Evolutionary conservation across 92 coral and sea anemone species (phyloP).

Genomic region (Epizoanthus illoricatus): DNA sequence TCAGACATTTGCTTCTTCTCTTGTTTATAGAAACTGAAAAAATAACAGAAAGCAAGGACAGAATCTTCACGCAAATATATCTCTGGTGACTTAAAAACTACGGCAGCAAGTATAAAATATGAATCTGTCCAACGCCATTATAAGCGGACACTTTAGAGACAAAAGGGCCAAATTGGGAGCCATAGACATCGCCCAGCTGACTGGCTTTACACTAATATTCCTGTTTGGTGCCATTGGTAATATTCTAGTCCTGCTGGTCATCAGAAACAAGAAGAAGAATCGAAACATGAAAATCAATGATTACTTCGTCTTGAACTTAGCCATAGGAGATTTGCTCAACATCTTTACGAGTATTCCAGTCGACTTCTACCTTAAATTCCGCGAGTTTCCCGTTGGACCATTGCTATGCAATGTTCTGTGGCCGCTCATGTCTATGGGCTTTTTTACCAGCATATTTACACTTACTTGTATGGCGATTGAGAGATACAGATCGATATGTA

Average conservation of each 20-base stretch:
- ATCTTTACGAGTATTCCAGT: slow-evolving; percentile 66
- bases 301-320: slow-evolving; percentile 72
- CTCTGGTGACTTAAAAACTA: neutral
- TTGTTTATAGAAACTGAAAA: too few species aligned
- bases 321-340: slow-evolving; percentile 60
- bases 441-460: slow-evolving; percentile 73
- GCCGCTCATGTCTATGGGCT: slow-evolving; percentile 78
- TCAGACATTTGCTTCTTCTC: too few species aligned
- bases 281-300: slow-evolving; percentile 66
- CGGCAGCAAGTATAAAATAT: neutral
- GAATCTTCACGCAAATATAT: too few species aligned
- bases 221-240: slow-evolving; percentile 73
- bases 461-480: slow-evolving; percentile 82
- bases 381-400: slow-evolving; percentile 51
- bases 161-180: neutral
- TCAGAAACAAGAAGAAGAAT: slow-evolving; percentile 56
- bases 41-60: too few species aligned
- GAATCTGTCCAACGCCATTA: neutral
- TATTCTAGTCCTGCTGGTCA: slow-evolving; percentile 62
- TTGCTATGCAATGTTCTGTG: slow-evolving; percentile 73
- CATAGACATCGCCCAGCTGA: slow-evolving; percentile 57
- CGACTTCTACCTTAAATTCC: slow-evolving; percentile 65
- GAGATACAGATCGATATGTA: slow-evolving; percentile 65
- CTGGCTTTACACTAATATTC: slow-evolving; percentile 54
- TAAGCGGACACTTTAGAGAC: neutral